These are phyloP conservation scores for Heliocidaris erythrogramma DNA, from an alignment of 35 echinoderm and acorn worm genomes.

Conservation along the genomic window DNA sequence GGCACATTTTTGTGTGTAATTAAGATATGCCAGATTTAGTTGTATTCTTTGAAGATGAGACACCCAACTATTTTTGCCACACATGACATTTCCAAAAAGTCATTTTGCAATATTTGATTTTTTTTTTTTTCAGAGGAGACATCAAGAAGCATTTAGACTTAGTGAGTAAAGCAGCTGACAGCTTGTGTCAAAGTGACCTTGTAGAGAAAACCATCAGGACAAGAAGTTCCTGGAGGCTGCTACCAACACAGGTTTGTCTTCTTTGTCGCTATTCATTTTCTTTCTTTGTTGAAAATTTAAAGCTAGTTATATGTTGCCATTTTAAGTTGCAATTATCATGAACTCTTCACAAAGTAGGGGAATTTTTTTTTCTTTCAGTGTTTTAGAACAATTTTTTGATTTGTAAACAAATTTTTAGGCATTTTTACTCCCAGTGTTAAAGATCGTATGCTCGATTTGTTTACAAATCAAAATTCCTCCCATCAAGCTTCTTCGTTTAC, in stretches of 20 bases:
- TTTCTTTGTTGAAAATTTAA: not conserved
- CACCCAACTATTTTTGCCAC: no score
- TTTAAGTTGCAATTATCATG: no score
- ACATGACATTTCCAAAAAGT: no score
- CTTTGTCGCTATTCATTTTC: not conserved
- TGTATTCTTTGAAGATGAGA: not conserved
- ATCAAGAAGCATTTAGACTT: slow-evolving; percentile 88
- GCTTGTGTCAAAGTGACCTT: slow-evolving; percentile 77
- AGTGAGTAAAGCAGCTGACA: slow-evolving; percentile 86
- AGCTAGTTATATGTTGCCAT: not conserved
- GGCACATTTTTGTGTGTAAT: no score
- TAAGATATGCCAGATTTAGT: no score
- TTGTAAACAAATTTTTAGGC: not conserved
- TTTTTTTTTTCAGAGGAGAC: slow-evolving; percentile 70
- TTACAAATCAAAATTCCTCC: no score
- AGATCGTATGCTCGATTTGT: no score
- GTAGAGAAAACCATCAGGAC: slow-evolving; percentile 81
- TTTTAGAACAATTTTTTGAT: not conserved
- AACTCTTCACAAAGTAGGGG: no score
- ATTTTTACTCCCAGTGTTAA: no score
- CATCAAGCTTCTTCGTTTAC: no score
- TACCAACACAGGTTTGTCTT: slow-evolving; percentile 81
- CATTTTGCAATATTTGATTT: not conserved
- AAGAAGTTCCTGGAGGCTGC: slow-evolving; percentile 74
- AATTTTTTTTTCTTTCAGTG: not conserved